Base-by-base conservation (phyloP, 1,140 invertebrate species). In the Sinella curviseta region DNA sequence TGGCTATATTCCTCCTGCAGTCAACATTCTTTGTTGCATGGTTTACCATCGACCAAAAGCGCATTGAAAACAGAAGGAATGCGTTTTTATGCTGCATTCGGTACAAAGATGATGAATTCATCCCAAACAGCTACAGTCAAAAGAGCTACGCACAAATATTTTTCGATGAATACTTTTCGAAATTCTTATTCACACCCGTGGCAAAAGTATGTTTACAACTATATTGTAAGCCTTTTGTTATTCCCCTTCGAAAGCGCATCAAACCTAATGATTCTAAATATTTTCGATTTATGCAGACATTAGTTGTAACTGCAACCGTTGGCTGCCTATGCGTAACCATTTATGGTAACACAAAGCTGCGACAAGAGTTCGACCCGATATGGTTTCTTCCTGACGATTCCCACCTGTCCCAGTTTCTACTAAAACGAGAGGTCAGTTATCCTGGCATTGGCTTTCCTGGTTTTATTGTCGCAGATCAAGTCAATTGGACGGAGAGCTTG, bases 311-410 rank as follows among this genome's bases (percentile, higher is more conserved):
- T 4, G n/a, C 70, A 0, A 81, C 80, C 0, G 28, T 78, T 17
- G 14, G 67, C 0, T 35, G 55, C 17, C 48, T 78, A 17, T 74
- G 77, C 1, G 14, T 74, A 17, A 78, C 35, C 8, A 54, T 81
- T 54, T 81, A 76, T 33, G 80, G 80, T 35, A 81, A 81, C 39
- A 57, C 74, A 16, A 36, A 88, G 74, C 86, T 95, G 60, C 89
- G 92, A 85, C 92, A 94, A 85, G 91, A 91, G 86, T 95, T 94
- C 87, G 92, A 94, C 87, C 91, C 92, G 0, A 88, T 88, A 8
- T 94, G 93, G 92, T 94, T 94, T 55, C 78, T 83, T 14, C 79
- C 78, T 67, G 67, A 75, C 24, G 65, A 48, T 39, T 80, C 78
- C 14, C 75, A 67, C 26, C 36, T 80, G 57, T 36, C 60, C 16